These are phyloP conservation scores for Holcopasites calliopsidis DNA, from an alignment of 1,140 invertebrate species.

Conservation along the genomic window DNA sequence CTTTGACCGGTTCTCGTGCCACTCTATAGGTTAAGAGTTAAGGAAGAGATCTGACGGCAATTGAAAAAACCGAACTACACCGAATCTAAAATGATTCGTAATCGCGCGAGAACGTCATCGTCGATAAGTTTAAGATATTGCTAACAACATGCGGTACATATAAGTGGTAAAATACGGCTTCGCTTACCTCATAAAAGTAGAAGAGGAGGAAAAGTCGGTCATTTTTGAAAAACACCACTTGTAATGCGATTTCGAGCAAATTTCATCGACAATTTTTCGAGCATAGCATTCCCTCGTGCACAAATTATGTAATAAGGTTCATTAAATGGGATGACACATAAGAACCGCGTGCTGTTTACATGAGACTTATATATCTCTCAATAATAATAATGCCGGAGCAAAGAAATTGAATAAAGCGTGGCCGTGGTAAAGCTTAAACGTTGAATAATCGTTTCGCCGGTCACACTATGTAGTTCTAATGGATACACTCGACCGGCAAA, in stretches of 20 bases:
- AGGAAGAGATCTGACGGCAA: neutral
- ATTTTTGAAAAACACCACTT: constrained; percentile 68
- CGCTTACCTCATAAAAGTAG: constrained; percentile 67
- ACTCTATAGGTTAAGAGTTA: constrained; percentile 44
- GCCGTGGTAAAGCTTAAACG: constrained; percentile 7
- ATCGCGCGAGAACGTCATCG: neutral
- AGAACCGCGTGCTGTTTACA: constrained; percentile 56
- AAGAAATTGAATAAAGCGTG: constrained; percentile 20
- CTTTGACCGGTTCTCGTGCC: neutral
- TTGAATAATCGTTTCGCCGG: neutral
- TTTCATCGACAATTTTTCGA: constrained; percentile 66
- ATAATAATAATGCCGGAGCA: neutral
- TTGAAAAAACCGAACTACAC: neutral
- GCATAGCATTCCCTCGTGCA: constrained; percentile 65
- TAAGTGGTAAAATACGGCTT: neutral
- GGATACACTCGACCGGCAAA: neutral
- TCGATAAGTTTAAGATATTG: neutral
- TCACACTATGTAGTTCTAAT: neutral
- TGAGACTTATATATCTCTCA: constrained; percentile 29
- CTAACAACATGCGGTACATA: neutral
- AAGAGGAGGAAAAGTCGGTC: constrained; percentile 67
- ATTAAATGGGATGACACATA: constrained; percentile 55
- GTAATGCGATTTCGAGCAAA: constrained; percentile 51
- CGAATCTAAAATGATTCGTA: neutral
- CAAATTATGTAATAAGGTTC: constrained; percentile 66